A percentile compares a stretch with the other conserved stretches of the same genome.
Evolutionary conservation across 2,797 vertebrate genomes (phyloP).

Genomic region (Amphiprion clarkii): DNA sequence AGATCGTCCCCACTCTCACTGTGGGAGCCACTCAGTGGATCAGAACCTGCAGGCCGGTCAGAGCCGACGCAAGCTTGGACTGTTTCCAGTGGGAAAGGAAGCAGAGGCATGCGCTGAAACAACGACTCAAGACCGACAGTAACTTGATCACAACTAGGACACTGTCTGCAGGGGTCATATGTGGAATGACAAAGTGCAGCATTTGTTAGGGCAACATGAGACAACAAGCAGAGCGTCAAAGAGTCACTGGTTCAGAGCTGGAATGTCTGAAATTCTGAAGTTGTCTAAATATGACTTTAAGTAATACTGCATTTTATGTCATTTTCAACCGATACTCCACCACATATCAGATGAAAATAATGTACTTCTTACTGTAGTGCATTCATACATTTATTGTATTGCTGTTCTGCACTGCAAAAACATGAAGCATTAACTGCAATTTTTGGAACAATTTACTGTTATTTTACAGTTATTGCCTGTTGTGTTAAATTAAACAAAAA

Average conservation of each 20-base stretch:
- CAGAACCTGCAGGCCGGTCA: slow-evolving; percentile 22
- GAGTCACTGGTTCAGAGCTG: background rate
- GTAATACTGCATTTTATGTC: no score
- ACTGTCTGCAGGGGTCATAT: slow-evolving; percentile 17
- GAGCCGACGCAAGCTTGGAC: slow-evolving; percentile 12
- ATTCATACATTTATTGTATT: no score
- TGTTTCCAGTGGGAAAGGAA: slow-evolving; percentile 56
- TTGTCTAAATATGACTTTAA: background rate
- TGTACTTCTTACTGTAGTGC: no score
- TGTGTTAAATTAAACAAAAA: no score
- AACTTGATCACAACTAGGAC: slow-evolving; percentile 26
- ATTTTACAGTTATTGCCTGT: no score
- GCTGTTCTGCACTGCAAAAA: no score
- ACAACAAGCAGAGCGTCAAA: slow-evolving; percentile 3
- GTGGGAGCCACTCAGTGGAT: slow-evolving; percentile 50
- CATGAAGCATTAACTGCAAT: no score
- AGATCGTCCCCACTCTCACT: slow-evolving; percentile 26
- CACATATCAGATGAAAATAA: no score
- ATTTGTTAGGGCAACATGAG: slow-evolving; percentile 13
- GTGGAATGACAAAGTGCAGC: slow-evolving; percentile 23
- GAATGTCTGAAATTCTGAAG: background rate
- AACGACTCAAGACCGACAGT: slow-evolving; percentile 4
- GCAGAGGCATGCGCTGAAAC: slow-evolving; percentile 22
- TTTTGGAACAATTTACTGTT: no score
- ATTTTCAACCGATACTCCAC: no score